Percentiles rank a stretch among this genome's conserved stretches.
phyloP scores from a whole-genome alignment of 2,888 invertebrate species.

The Allacma fusca region DNA sequence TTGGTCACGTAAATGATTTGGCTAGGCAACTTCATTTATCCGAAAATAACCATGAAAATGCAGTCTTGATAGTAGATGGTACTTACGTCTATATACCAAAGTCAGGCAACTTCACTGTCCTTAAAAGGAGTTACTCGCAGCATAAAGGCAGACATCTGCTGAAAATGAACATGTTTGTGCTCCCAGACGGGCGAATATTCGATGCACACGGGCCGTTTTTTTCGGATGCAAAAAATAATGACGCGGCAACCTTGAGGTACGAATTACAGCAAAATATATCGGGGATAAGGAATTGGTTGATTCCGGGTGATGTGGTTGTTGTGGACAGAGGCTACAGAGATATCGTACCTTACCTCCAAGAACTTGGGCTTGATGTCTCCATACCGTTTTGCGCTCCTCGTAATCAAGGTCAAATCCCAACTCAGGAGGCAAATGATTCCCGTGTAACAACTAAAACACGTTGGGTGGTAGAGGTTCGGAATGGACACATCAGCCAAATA shows the following conservation, averaged over 20 bases:
- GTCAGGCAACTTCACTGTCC: not conserved
- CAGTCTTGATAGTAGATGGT: slow-evolving; percentile 3
- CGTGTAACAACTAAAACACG: slow-evolving; percentile 15
- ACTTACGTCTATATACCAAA: slow-evolving; percentile 14
- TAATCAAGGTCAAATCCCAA: not conserved
- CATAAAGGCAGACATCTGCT: not conserved
- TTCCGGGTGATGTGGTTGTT: not conserved
- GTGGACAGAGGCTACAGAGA: slow-evolving; percentile 39
- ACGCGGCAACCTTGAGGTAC: not conserved
- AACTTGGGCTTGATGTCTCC: not conserved
- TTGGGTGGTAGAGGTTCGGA: slow-evolving; percentile 36
- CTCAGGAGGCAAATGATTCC: slow-evolving; percentile 27
- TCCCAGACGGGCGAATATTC: not conserved
- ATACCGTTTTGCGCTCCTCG: slow-evolving; percentile 13
- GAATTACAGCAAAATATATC: not conserved
- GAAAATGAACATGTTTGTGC: not conserved
- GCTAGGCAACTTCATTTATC: not conserved
- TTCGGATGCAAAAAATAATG: not conserved
- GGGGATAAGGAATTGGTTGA: not conserved
- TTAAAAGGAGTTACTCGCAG: not conserved
- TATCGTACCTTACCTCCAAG: not conserved
- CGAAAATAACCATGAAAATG: not conserved
- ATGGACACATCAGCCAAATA: slow-evolving; percentile 26
- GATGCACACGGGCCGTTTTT: not conserved
- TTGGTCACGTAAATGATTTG: not conserved